These are phyloP conservation scores for Eupeodes luniger DNA, from an alignment of 2,888 invertebrate species.

Conservation along the genomic window DNA sequence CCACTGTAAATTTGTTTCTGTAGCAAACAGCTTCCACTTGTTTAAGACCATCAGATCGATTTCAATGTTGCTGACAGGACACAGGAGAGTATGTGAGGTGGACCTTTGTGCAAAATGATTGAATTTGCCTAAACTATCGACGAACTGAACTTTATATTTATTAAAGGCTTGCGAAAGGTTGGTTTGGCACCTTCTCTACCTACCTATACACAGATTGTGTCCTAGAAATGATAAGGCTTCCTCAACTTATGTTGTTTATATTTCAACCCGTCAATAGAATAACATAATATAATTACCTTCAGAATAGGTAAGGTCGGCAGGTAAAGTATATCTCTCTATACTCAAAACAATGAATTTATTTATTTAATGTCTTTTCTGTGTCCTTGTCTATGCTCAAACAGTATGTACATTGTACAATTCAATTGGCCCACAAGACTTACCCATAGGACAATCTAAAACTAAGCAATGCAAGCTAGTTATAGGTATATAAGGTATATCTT, in stretches of 20 bases:
- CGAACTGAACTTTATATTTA: not conserved
- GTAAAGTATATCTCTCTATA: slow-evolving; percentile 19
- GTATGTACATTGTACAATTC: slow-evolving; percentile 27
- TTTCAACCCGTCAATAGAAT: slow-evolving; percentile 34
- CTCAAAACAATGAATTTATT: slow-evolving; percentile 68
- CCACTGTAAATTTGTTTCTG: not conserved
- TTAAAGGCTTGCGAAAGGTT: not conserved
- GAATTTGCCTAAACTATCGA: slow-evolving; percentile 64
- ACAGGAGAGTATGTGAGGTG: slow-evolving; percentile 38
- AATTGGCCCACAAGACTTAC: slow-evolving; percentile 18
- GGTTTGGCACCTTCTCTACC: not conserved
- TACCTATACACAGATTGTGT: not conserved
- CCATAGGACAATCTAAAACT: not conserved
- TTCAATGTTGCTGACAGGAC: slow-evolving; percentile 64
- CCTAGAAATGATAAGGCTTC: slow-evolving; percentile 54
- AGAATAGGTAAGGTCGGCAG: slow-evolving; percentile 22
- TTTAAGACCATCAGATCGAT: slow-evolving; percentile 66
- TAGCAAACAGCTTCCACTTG: slow-evolving; percentile 49
- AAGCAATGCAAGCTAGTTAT: too few species aligned
- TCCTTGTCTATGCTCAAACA: slow-evolving; percentile 12
- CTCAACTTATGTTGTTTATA: slow-evolving; percentile 10
- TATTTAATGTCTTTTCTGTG: slow-evolving; percentile 63
- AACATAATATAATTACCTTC: slow-evolving; percentile 66
- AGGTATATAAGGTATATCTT: not conserved
- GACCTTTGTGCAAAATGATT: slow-evolving; percentile 70